Evolutionary conservation across 2,888 invertebrate genomes (phyloP).

Genomic region (Phengaris alcon): DNA sequence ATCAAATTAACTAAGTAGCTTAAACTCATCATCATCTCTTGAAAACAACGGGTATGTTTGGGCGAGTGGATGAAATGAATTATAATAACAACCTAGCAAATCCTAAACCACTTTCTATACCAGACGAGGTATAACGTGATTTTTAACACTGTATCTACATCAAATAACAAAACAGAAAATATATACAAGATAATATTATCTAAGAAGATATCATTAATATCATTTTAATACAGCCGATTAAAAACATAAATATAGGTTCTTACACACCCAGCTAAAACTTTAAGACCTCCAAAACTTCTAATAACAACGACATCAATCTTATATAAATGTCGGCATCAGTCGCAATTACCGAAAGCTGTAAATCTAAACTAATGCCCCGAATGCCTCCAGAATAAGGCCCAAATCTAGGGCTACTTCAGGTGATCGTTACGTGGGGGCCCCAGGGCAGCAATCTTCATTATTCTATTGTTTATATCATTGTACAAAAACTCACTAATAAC

Average conservation of each 20-base stretch:
- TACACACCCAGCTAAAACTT: background rate
- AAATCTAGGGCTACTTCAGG: slow-evolving; percentile 71
- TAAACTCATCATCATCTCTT: no score
- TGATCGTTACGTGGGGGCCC: slow-evolving; percentile 68
- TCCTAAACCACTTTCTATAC: no score
- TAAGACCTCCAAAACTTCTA: slow-evolving; percentile 10
- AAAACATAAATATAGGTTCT: slow-evolving; percentile 13
- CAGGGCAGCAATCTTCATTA: slow-evolving; percentile 74
- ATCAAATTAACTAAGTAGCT: background rate
- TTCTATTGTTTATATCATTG: slow-evolving; percentile 41
- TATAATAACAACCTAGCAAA: no score
- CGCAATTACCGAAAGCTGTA: slow-evolving; percentile 68
- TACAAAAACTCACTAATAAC: slow-evolving; percentile 27
- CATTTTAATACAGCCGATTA: background rate
- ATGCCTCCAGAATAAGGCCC: slow-evolving; percentile 55
- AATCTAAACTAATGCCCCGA: slow-evolving; percentile 52
- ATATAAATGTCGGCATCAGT: slow-evolving; percentile 55
- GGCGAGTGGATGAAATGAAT: no score
- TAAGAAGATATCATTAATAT: background rate
- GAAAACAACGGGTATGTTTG: no score
- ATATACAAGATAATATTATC: no score
- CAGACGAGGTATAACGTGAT: no score
- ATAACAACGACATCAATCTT: slow-evolving; percentile 58
- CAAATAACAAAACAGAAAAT: background rate
- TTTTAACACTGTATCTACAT: background rate